Base-by-base conservation (phyloP, 1,140 invertebrate genomes). In the Venturia canescens region DNA sequence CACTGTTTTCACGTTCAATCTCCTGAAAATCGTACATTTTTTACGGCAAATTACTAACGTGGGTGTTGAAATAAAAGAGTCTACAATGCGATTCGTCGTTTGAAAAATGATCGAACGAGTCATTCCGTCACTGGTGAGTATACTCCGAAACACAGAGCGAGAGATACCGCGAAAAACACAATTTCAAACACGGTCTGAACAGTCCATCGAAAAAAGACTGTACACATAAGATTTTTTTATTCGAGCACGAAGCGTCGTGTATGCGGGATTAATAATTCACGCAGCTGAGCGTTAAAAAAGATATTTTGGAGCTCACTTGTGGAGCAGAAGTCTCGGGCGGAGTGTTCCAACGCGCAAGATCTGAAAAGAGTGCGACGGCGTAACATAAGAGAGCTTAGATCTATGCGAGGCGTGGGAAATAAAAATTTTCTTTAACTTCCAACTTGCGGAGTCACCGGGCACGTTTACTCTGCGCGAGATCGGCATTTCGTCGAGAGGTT, bases 391-490 rank as follows among this genome's bases (percentile, higher is more conserved):
- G 13, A 23, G 3, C 71, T 26, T 15, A 13, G n/a, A 29, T 23
- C 21, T 21, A 27, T 48, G 27, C 38, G 34, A 50, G 16, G 44
- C 71, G 71, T 74, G 71, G 63, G 63, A 66, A 66, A 66, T 66
- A 3, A 60, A 60, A n/a, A 60, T 29, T 66, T 13, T 29, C 16
- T 66, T 27, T 15, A 29, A 27, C 13, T 66, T 66, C 29, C 63
- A 66, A 23, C 63, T 66, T 66, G 63, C 63, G 16, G 63, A 66
- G 63, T 66, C 63, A 66, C 63, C 11, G 27, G 11, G 23, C 27
- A 18, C 18, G 48, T 66, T 29, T 66, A 29, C 63, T 60, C 4
- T 60, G 48, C 48, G 11, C 48, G 48, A 50, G 48, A 50, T 16
- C 11, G 18, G 63, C 26, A 29, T 66, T 66, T 66, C 63, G 57